Conservation (phyloP, 2,113 vertebrate species). For the Siphamia tubifer region DNA sequence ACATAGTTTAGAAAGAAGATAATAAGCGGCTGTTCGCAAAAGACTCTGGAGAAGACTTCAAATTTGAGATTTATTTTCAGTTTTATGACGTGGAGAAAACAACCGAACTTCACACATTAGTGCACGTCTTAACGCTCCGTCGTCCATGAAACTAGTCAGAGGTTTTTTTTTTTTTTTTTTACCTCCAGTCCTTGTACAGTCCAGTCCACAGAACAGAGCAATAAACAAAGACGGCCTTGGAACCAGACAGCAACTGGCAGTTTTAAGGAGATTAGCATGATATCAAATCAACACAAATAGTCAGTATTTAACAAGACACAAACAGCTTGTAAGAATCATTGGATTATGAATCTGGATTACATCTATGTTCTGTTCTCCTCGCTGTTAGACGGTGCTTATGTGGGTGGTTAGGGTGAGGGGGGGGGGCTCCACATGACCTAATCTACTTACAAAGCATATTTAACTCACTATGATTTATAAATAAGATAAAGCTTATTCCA, state of each 20-base stretch:
- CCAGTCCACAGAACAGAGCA: slow-evolving; percentile 27
- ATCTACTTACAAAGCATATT: slow-evolving; percentile 80
- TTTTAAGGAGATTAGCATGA: slow-evolving; percentile 73
- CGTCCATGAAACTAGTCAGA: neutral
- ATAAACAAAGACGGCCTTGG: slow-evolving; percentile 50
- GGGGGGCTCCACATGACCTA: slow-evolving; percentile 65
- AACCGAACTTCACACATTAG: neutral
- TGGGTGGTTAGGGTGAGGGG: neutral
- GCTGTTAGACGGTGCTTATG: slow-evolving; percentile 18
- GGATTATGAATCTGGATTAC: slow-evolving; percentile 82
- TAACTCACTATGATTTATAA: slow-evolving; percentile 76
- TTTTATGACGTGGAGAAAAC: neutral
- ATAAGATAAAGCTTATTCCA: slow-evolving; percentile 78
- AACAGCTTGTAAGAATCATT: slow-evolving; percentile 79
- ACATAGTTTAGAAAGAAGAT: neutral
- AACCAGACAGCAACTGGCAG: slow-evolving; percentile 71
- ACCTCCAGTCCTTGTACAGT: neutral
- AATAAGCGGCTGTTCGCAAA: neutral
- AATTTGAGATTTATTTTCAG: neutral
- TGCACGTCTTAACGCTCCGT: neutral
- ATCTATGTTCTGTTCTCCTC: slow-evolving; percentile 42
- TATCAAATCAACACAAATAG: slow-evolving; percentile 80
- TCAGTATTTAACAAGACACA: slow-evolving; percentile 75
- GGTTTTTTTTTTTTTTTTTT: no score
- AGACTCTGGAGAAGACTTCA: no score